Conservation (phyloP, 1,140 invertebrate species). For the Charaxes varanes region DNA sequence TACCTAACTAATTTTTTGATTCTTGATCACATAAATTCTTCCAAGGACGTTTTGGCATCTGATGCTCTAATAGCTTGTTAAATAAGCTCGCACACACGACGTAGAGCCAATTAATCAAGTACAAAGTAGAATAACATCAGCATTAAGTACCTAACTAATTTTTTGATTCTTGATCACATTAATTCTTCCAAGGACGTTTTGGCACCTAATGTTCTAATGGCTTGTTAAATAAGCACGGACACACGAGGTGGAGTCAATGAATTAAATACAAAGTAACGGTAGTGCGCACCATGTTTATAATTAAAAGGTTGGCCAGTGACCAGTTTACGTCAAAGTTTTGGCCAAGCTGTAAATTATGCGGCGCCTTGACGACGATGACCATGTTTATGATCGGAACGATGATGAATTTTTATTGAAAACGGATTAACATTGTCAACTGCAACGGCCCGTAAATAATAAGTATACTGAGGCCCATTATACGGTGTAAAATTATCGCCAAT, state of each 20-base stretch:
- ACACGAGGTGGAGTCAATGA: not conserved
- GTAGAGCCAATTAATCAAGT: too few species aligned
- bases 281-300: constrained; percentile 11
- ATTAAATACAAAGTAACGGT: constrained; percentile 19
- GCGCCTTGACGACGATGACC: constrained; percentile 17
- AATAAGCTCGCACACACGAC: too few species aligned
- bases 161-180: too few species aligned
- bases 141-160: too few species aligned
- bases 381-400: constrained; percentile 17
- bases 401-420: constrained; percentile 23
- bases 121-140: too few species aligned
- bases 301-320: constrained; percentile 14
- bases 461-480: not conserved
- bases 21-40: too few species aligned
- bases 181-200: too few species aligned
- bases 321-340: constrained; percentile 24
- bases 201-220: constrained; percentile 5
- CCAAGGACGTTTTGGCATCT: too few species aligned
- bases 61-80: too few species aligned
- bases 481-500: not conserved
- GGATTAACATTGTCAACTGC: constrained; percentile 16
- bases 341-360: constrained; percentile 18
- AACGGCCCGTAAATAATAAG: constrained; percentile 5
- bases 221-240: not conserved
- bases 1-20: too few species aligned